Percentiles rank a stretch among this genome's conserved stretches.
phyloP scores from a whole-genome alignment of 2,888 invertebrate species.

The Melanargia galathea region DNA sequence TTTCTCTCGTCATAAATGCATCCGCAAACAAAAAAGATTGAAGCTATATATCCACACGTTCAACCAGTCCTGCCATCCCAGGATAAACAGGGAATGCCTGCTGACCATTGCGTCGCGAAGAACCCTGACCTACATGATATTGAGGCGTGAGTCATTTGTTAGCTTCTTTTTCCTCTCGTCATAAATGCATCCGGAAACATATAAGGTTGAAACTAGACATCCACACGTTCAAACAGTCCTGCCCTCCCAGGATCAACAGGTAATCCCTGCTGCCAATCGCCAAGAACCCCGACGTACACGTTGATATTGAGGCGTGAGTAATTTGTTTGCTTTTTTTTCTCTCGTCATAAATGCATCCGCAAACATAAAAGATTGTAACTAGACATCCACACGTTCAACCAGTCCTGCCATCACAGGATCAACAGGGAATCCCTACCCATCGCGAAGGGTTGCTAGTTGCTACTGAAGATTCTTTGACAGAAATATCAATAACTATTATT shows the following conservation, averaged over 20 bases:
- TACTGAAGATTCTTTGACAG: too few species aligned
- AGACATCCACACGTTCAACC: conserved; percentile 97
- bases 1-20: background rate
- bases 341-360: conserved; percentile 91
- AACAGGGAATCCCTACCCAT: conserved; percentile 84
- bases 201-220: background rate
- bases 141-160: conserved; percentile 85
- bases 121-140: conserved; percentile 88
- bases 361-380: conserved; percentile 97
- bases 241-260: conserved; percentile 87
- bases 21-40: background rate
- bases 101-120: conserved; percentile 94
- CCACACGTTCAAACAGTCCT: background rate
- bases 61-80: background rate
- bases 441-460: too few species aligned
- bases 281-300: conserved; percentile 85
- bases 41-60: background rate
- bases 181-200: background rate
- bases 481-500: too few species aligned
- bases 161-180: background rate
- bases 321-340: background rate
- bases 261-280: conserved; percentile 97
- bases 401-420: conserved; percentile 93
- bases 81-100: conserved; percentile 96
- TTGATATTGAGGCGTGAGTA: conserved; percentile 91